Percentiles rank a stretch among this genome's conserved stretches.
phyloP scores from a whole-genome alignment of 2,888 invertebrate genomes.

The Chymomyza fuscimana region DNA sequence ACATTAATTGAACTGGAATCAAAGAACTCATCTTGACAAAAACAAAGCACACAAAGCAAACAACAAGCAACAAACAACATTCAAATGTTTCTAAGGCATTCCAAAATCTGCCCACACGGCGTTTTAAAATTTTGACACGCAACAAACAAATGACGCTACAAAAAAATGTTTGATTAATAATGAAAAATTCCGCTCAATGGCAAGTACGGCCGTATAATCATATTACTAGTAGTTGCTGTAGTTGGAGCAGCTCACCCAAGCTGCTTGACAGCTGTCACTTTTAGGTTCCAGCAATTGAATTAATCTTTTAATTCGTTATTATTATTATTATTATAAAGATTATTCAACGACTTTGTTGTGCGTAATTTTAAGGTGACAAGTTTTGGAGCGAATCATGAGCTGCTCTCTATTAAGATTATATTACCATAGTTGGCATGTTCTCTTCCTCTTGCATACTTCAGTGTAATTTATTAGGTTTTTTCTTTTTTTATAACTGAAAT shows the following conservation, averaged over 20 bases:
- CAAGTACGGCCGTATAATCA: constrained; percentile 11
- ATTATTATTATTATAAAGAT: neutral
- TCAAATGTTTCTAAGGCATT: neutral
- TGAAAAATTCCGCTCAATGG: constrained; percentile 52
- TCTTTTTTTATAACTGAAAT: constrained; percentile 33
- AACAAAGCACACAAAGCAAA: constrained; percentile 19
- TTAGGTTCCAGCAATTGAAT: neutral
- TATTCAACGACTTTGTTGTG: neutral
- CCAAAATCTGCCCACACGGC: constrained; percentile 55
- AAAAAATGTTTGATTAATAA: constrained; percentile 52
- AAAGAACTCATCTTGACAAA: constrained; percentile 55
- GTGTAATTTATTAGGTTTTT: constrained; percentile 19
- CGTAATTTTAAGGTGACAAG: neutral
- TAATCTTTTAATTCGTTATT: neutral
- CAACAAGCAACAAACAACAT: constrained; percentile 28
- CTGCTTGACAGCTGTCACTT: constrained; percentile 60
- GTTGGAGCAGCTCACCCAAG: constrained; percentile 7
- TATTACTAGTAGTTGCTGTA: neutral
- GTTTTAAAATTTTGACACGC: constrained; percentile 21
- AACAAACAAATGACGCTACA: constrained; percentile 16
- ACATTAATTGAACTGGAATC: constrained; percentile 39
- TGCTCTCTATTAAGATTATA: neutral
- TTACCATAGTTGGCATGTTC: neutral
- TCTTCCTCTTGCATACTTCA: neutral
- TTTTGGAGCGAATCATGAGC: neutral